A percentile compares a stretch with the other conserved stretches of the same genome.
Evolutionary conservation across 2,797 vertebrate genomes (phyloP).

Genomic region (Lepilemur ruficaudatus): DNA sequence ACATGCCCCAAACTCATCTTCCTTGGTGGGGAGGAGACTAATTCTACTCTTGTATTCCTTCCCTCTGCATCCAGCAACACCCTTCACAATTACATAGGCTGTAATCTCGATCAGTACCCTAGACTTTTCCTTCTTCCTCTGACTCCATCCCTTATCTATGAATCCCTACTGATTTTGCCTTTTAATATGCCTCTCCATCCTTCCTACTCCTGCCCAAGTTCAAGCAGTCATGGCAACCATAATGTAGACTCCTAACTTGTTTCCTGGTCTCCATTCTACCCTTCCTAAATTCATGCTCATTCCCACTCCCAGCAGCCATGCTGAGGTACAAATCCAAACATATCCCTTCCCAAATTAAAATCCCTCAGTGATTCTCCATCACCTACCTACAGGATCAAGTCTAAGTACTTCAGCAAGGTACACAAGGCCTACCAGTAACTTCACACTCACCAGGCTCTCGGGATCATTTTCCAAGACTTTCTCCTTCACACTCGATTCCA

Average conservation of each 20-base stretch:
- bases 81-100: not conserved
- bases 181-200: not conserved
- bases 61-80: not conserved
- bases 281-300: not conserved
- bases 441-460: not conserved
- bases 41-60: not conserved
- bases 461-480: not conserved
- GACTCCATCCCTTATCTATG: not conserved
- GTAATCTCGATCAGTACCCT: not conserved
- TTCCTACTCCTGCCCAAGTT: not conserved
- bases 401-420: not conserved
- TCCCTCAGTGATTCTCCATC: not conserved
- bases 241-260: not conserved
- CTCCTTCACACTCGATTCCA: not conserved
- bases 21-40: not conserved
- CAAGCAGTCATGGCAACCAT: not conserved
- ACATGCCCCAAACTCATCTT: not conserved
- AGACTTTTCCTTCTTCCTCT: not conserved
- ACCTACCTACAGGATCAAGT: not conserved
- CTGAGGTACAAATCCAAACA: not conserved
- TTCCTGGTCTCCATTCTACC: not conserved
- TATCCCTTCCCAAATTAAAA: not conserved
- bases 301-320: not conserved
- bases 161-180: not conserved
- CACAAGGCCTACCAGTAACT: not conserved